Conservation (phyloP, 2,113 vertebrate species). For the Gavia stellata region DNA sequence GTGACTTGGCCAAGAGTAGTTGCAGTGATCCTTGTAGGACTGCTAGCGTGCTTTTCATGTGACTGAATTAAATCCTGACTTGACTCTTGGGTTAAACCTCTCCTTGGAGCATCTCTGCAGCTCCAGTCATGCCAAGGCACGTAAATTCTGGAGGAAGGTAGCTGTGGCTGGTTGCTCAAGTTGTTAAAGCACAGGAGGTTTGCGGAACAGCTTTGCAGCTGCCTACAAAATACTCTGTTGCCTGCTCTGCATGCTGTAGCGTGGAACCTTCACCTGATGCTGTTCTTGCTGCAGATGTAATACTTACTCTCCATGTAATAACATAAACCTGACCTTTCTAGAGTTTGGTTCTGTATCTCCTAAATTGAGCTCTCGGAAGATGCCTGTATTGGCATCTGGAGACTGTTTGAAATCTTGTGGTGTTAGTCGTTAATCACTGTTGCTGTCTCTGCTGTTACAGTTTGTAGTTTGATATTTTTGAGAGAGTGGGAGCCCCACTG, state of each 20-base stretch:
- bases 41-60: rapidly evolving
- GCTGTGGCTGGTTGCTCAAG: background rate
- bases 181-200: background rate
- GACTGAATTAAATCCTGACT: background rate
- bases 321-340: background rate
- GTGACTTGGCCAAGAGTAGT: background rate
- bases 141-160: background rate
- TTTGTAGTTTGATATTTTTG: background rate
- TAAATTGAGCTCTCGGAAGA: rapidly evolving
- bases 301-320: rapidly evolving
- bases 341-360: background rate
- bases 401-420: rapidly evolving
- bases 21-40: background rate
- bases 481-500: rapidly evolving
- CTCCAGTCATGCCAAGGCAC: background rate
- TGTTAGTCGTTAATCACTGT: background rate
- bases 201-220: background rate
- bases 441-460: background rate
- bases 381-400: background rate
- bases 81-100: background rate
- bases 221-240: background rate
- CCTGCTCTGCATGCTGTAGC: background rate
- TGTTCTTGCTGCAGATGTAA: background rate
- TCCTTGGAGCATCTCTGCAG: background rate
- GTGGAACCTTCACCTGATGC: background rate